Evolutionary conservation across 1,140 invertebrate species (phyloP).

Genomic region (Drosophila fuyamai): DNA sequence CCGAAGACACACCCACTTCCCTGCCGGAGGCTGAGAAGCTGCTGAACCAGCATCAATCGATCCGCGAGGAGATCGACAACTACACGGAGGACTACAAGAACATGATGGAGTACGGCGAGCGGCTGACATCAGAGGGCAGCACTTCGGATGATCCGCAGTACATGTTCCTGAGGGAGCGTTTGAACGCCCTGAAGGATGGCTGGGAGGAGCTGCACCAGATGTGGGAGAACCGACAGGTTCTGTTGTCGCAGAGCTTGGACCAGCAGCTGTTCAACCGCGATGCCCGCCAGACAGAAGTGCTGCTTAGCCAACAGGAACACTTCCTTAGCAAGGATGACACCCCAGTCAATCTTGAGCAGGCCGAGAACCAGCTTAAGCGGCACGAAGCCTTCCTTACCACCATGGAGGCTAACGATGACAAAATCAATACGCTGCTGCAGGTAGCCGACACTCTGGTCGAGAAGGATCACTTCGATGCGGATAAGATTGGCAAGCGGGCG

Average conservation of each 20-base stretch:
- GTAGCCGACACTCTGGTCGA: conserved; percentile 96
- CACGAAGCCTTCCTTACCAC: conserved; percentile 99
- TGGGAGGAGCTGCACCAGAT: conserved; percentile 99
- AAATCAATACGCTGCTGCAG: conserved; percentile 97
- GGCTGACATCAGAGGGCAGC: conserved; percentile 87
- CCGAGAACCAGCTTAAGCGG: conserved; percentile 98
- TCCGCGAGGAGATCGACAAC: conserved; percentile 99
- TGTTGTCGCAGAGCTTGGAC: conserved; percentile 97
- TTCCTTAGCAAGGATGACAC: conserved; percentile 97
- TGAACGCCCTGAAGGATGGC: conserved; percentile 98
- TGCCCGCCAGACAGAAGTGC: conserved; percentile 98
- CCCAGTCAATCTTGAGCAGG: conserved; percentile 97
- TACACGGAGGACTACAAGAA: conserved; percentile 99
- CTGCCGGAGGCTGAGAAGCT: conserved; percentile 98
- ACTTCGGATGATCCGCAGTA: conserved; percentile 98
- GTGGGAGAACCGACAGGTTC: conserved; percentile 99
- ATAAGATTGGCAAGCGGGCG: conserved; percentile 98
- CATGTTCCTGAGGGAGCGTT: conserved; percentile 98
- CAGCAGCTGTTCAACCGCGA: conserved; percentile 98
- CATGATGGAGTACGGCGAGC: conserved; percentile 99
- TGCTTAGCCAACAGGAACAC: conserved; percentile 99
- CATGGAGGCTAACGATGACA: conserved; percentile 99
- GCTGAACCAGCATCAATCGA: conserved; percentile 97
- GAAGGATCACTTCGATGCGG: conserved; percentile 95
- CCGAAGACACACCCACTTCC: conserved; percentile 98